Conservation (phyloP, 2,888 invertebrate genomes). For the Tetanocera ferruginea region DNA sequence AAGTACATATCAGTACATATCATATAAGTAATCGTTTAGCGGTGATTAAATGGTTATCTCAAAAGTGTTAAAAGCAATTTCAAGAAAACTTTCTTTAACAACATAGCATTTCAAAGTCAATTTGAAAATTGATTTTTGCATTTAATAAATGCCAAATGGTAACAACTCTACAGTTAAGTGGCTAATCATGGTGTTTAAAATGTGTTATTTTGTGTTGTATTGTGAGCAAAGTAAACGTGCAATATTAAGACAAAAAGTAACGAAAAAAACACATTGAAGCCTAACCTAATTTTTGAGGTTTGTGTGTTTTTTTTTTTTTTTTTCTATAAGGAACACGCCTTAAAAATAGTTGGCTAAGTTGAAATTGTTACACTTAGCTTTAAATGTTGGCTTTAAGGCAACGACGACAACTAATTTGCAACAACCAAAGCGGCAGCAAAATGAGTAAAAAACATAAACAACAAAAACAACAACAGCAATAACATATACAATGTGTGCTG, state of each 20-base stretch:
- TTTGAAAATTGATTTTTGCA: no score
- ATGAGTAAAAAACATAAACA: background rate
- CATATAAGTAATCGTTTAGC: no score
- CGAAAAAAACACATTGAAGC: background rate
- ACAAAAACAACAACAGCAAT: background rate
- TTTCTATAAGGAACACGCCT: background rate
- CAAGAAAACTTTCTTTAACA: no score
- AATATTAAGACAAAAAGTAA: background rate
- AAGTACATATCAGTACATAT: background rate
- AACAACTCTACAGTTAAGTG: no score
- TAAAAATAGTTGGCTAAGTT: background rate
- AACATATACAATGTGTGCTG: background rate
- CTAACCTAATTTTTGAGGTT: background rate
- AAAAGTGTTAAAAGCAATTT: no score
- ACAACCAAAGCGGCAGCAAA: conserved; percentile 8
- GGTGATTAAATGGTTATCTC: no score
- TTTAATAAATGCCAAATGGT: no score
- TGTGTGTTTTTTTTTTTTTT: no score
- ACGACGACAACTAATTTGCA: background rate
- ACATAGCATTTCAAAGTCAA: no score
- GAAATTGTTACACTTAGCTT: conserved; percentile 12
- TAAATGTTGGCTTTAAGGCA: background rate
- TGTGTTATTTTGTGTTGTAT: no score
- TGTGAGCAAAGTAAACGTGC: no score
- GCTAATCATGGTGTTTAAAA: no score